Evolutionary conservation across 2,888 invertebrate species (phyloP).

Genomic region (Trachelus tabidus): DNA sequence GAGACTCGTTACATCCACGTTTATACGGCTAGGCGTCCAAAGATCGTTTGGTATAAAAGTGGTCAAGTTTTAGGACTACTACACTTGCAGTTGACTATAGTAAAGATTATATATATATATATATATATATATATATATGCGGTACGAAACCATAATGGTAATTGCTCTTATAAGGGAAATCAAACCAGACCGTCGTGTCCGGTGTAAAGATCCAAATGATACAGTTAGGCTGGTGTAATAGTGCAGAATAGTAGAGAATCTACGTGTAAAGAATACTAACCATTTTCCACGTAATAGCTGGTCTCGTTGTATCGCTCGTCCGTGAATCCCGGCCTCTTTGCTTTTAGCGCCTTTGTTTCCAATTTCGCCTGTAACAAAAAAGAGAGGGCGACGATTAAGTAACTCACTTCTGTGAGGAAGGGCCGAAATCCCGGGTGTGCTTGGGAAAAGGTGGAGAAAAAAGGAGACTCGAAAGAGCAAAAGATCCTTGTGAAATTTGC

Average conservation of each 20-base stretch:
- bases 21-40: conserved; percentile 10
- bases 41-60: background rate
- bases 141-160: background rate
- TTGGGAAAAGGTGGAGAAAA: background rate
- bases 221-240: background rate
- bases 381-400: conserved; percentile 14
- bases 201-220: background rate
- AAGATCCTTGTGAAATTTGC: background rate
- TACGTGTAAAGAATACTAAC: conserved; percentile 69
- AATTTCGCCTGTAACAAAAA: conserved; percentile 84
- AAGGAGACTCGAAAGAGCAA: background rate
- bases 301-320: conserved; percentile 95
- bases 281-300: conserved; percentile 95
- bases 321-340: conserved; percentile 90
- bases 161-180: background rate
- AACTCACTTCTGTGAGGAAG: background rate
- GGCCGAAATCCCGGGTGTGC: background rate
- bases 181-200: background rate
- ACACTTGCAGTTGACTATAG: background rate
- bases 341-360: conserved; percentile 91
- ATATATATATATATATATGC: no score
- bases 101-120: no score
- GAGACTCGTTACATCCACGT: background rate
- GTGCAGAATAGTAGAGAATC: conserved; percentile 12
- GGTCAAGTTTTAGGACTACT: background rate